Base-by-base conservation (phyloP, 2,888 invertebrate genomes). In the Camponotus fellah region DNA sequence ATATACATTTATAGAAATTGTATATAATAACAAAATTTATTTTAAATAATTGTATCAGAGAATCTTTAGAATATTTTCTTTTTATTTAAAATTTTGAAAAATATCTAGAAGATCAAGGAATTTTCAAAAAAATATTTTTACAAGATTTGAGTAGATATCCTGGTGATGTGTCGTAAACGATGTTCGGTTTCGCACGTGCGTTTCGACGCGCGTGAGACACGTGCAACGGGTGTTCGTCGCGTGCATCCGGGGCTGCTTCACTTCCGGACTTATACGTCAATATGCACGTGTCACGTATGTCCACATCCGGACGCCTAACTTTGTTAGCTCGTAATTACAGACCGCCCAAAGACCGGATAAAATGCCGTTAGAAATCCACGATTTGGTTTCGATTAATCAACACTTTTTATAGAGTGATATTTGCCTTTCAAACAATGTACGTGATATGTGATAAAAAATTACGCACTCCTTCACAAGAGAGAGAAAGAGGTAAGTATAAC, bases 241-340 rank as follows among this genome's bases (percentile, higher is more conserved):
- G 26, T 53, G 65, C 83, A 82, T 66, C 76, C 77, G 77, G 34
- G n/a, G 43, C 72, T 12, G 14, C 8, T 49, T 64, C 14, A 26
- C 71, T 80, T 68, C 74, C 74, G 79, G 64, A n/a, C 53, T n/a
- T 56, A 58, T 68, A 40, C 40, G 5, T 76, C 49, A 32, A 14
- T 21, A 46, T 34, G 26, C 74, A 77, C 80, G 80, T 83, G 84
- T 74, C 86, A 86, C 82, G 86, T 86, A 82, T 62, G 64, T 65
- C 2, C 49, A 69, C 68, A 75, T 87, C 86, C 85, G 86, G 77
- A 76, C 34, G 2, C 65, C 34, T 69, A 8, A 66, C 56, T 77
- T 43, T 58, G n/a, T 58, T 53, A 56, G 58, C 43, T 1, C 17
- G 21, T 40, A 40, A 66, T 43, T 32, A 21, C 6, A 9, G 9